A percentile compares a stretch with the other conserved stretches of the same genome.
Evolutionary conservation across 2,888 invertebrate genomes (phyloP).

Genomic region (Tipula lateralis): DNA sequence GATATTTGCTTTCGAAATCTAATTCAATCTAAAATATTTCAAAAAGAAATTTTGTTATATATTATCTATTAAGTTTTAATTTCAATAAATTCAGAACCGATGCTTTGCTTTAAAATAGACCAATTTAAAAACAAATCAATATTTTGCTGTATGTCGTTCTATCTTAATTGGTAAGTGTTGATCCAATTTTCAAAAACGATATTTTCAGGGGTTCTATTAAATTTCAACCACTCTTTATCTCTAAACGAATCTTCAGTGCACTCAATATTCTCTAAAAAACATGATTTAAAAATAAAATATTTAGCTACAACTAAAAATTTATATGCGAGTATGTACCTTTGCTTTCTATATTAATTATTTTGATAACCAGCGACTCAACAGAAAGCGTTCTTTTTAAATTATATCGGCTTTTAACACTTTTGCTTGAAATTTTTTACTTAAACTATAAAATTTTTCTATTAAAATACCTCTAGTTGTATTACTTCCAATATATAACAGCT

Average conservation of each 20-base stretch:
- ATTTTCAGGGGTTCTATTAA: not conserved
- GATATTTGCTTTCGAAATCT: too few species aligned
- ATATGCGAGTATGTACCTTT: not conserved
- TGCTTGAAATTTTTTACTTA: not conserved
- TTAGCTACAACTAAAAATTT: not conserved
- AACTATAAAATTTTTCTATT: not conserved
- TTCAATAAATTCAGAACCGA: not conserved
- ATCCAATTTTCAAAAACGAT: not conserved
- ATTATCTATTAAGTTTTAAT: too few species aligned
- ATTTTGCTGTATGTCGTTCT: not conserved
- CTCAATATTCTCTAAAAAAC: too few species aligned
- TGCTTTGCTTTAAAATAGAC: not conserved
- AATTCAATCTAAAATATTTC: not conserved
- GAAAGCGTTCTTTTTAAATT: not conserved
- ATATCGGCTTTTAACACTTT: constrained; percentile 20
- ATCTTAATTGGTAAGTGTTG: not conserved
- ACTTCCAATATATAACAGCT: constrained; percentile 25
- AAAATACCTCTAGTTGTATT: not conserved
- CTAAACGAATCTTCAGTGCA: not conserved
- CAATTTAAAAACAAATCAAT: not conserved
- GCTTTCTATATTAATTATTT: not conserved
- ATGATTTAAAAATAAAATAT: not conserved
- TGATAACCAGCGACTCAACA: not conserved
- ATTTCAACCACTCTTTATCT: constrained; percentile 19
- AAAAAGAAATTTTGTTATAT: not conserved